Percentiles rank a stretch among this genome's conserved stretches.
phyloP scores from a whole-genome alignment of 2,113 vertebrate genomes.

The Theristicus caerulescens region DNA sequence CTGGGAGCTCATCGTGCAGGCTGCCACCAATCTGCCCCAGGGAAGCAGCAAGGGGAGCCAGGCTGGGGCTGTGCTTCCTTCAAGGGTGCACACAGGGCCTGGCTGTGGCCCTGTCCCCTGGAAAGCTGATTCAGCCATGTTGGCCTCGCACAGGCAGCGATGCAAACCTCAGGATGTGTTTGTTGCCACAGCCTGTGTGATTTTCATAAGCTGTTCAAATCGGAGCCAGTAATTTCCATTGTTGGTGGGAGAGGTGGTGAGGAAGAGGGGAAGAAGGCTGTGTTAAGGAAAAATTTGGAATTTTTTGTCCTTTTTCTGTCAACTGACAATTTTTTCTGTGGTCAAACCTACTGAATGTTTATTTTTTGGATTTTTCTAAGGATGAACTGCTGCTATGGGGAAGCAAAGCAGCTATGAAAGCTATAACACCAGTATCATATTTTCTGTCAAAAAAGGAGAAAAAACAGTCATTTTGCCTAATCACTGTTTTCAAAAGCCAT shows the following conservation, averaged over 20 bases:
- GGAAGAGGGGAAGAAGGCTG: neutral
- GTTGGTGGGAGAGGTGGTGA: neutral
- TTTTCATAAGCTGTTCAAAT: neutral
- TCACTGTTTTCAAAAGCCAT: neutral
- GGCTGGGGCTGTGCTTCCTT: neutral
- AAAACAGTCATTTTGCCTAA: neutral
- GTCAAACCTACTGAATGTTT: neutral
- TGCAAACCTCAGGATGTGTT: conserved; percentile 1
- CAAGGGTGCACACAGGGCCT: neutral
- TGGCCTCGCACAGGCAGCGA: rapidly evolving
- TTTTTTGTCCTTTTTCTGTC: neutral
- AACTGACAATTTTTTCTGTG: neutral
- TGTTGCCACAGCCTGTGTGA: neutral
- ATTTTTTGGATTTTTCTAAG: neutral
- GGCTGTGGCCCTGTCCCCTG: neutral
- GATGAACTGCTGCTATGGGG: neutral
- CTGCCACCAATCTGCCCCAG: neutral
- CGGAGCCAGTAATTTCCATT: neutral
- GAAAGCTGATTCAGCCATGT: neutral
- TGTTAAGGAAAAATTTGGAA: neutral
- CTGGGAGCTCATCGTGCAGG: neutral
- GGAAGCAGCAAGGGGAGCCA: neutral
- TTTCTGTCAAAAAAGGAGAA: neutral
- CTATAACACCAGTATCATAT: neutral
- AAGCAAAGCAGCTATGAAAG: neutral